phyloP scores from a whole-genome alignment of 2,113 vertebrate species.

The Rhinichthys klamathensis region DNA sequence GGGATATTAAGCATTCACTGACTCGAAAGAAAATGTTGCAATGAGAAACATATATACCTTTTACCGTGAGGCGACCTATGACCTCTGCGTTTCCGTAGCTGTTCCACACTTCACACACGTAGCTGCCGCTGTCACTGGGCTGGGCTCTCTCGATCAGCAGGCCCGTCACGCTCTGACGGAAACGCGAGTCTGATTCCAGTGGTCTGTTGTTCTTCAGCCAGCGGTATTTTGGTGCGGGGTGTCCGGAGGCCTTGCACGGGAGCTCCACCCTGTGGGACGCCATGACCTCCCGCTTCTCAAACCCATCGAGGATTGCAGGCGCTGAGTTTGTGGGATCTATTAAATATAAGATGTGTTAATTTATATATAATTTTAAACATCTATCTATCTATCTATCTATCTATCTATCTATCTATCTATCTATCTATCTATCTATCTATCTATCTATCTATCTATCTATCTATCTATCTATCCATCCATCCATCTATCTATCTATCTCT shows the following conservation, averaged over 20 bases:
- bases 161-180: constrained; percentile 88
- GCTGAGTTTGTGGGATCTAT: constrained; percentile 94
- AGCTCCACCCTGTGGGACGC: constrained; percentile 93
- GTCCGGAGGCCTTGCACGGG: constrained; percentile 95
- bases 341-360: neutral
- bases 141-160: constrained; percentile 89
- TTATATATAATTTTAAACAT: neutral
- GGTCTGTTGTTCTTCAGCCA: constrained; percentile 98
- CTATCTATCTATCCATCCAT: neutral
- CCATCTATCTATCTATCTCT: rapidly evolving
- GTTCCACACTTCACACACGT: constrained; percentile 98
- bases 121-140: constrained; percentile 90
- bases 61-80: constrained; percentile 88
- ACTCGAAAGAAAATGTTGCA: neutral
- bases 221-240: constrained; percentile 93
- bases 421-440: too few relatives aligned
- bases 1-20: neutral
- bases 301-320: constrained; percentile 94
- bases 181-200: constrained; percentile 91
- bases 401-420: too few relatives aligned
- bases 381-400: too few relatives aligned
- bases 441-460: too few relatives aligned
- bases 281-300: constrained; percentile 94
- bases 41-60: constrained; percentile 82
- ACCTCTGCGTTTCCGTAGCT: constrained; percentile 94